Evolutionary conservation across 2,113 vertebrate species (phyloP), one percentile per base, ranked within the genome.

Genomic region (Apistogramma diplotaenia): DNA sequence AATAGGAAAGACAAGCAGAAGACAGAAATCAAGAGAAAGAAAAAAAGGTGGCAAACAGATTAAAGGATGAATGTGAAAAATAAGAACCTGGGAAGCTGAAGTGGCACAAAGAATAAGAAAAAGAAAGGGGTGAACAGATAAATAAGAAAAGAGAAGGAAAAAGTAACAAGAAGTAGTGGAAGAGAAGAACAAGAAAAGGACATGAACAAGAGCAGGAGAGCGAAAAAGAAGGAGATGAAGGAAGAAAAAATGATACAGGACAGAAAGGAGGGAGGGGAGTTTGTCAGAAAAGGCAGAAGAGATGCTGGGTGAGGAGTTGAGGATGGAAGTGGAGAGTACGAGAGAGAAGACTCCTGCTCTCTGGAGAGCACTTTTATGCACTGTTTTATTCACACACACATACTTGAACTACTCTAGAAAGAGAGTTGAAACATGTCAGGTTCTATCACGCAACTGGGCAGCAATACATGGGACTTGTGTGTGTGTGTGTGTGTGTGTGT

Each of bases 391-490:
- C 61, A 60, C 58, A 67, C 33, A 79, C 81, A 57, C 62, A 53
- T n/a, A 37, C 61, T 51, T 31, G 79, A 84, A 74, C 76, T 86
- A 78, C 72, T 87, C 61, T 78, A 79, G 79, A 5, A 21, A 81
- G 86, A 81, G 79, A 81, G 56, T 56, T 79, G 80, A 80, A 82
- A 90, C 81, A 81, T 81, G 83, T 79, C 78, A 82, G 53, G 12
- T 35, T 70, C 78, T 89, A 82, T 88, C 88, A 91, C 82, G 89
- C 89, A 88, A 90, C 87, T 82, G 56, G 51, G 40, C 72, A 58
- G 73, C 70, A 54, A 74, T 54, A 53, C 6, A n/a, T 61, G 40
- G 70, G 51, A 15, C 58, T 35, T 31, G 15, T 71, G 35, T 49
- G 33, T 10, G 15, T 35, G 9, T 8, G 9, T 19, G 23, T 40